These are phyloP conservation scores for Limnothrissa miodon DNA, from an alignment of 2,113 vertebrate genomes.

Conservation along the genomic window DNA sequence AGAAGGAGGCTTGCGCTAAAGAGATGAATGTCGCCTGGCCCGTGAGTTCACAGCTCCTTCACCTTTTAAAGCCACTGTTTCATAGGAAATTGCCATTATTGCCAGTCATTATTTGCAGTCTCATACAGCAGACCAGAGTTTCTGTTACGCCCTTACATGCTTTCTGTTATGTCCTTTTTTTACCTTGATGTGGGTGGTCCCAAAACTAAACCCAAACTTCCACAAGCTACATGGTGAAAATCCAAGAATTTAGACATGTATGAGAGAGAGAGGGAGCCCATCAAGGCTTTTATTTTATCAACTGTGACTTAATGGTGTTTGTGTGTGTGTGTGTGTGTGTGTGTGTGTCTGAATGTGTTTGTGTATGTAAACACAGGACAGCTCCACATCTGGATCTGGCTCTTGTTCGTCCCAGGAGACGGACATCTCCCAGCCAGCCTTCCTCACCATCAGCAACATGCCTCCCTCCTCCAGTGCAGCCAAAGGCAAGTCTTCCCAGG, in stretches of 20 bases:
- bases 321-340: background rate
- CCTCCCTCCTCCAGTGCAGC: constrained; percentile 40
- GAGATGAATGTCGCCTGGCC: constrained; percentile 56
- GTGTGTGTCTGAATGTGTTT: background rate
- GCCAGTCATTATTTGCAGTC: background rate
- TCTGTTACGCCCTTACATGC: too few relatives aligned
- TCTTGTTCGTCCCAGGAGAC: constrained; percentile 70
- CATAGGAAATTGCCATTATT: background rate
- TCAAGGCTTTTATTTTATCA: too few relatives aligned
- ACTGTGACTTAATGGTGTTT: too few relatives aligned
- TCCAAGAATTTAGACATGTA: background rate
- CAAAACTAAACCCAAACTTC: background rate
- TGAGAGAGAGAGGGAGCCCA: background rate
- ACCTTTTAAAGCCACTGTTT: background rate
- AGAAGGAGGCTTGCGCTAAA: constrained; percentile 36
- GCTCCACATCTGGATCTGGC: constrained; percentile 58
- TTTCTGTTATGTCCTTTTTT: background rate
- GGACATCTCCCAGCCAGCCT: constrained; percentile 65
- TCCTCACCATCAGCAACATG: constrained; percentile 58
- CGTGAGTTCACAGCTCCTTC: constrained; percentile 49
- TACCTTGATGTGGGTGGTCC: background rate
- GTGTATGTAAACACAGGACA: constrained; percentile 50
- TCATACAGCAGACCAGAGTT: background rate
- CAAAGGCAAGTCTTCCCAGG: constrained; percentile 46
- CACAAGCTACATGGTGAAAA: background rate